phyloP scores from a whole-genome alignment of 2,113 vertebrate genomes.

The Leptosomus discolor region DNA sequence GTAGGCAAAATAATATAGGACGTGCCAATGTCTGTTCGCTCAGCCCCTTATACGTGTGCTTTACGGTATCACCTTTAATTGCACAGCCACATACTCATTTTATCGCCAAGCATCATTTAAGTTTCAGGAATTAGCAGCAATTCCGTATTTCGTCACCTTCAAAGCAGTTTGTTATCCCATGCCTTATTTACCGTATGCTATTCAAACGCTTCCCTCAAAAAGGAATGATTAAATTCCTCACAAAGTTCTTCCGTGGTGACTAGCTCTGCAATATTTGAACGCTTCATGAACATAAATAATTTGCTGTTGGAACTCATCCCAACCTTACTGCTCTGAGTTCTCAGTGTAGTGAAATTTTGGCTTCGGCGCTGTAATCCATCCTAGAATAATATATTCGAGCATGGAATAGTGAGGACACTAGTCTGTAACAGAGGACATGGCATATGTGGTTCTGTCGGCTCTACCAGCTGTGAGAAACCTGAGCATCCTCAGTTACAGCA shows the following conservation, averaged over 20 bases:
- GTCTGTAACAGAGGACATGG: constrained; percentile 15
- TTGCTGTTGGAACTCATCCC: constrained; percentile 33
- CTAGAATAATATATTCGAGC: background rate
- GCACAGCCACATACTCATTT: background rate
- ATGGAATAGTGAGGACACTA: background rate
- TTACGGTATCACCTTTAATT: background rate
- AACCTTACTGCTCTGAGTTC: background rate
- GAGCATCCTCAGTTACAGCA: constrained; percentile 30
- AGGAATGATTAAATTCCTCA: background rate
- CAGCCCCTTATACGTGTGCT: background rate
- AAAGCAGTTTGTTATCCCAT: background rate
- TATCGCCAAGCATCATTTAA: background rate
- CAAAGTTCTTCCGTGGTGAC: background rate
- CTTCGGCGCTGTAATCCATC: constrained; percentile 29
- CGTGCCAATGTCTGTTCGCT: background rate
- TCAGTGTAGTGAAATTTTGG: background rate
- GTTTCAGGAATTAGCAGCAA: background rate
- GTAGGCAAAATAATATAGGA: background rate
- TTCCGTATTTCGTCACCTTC: background rate
- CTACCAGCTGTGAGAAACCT: constrained; percentile 62
- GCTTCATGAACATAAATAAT: constrained; percentile 11
- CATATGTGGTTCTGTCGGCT: background rate
- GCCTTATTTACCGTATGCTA: background rate
- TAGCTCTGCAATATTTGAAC: background rate
- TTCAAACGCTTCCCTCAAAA: background rate